These are phyloP conservation scores for Threskiornis aethiopicus DNA, from an alignment of 2,797 vertebrate species.

Conservation along the genomic window DNA sequence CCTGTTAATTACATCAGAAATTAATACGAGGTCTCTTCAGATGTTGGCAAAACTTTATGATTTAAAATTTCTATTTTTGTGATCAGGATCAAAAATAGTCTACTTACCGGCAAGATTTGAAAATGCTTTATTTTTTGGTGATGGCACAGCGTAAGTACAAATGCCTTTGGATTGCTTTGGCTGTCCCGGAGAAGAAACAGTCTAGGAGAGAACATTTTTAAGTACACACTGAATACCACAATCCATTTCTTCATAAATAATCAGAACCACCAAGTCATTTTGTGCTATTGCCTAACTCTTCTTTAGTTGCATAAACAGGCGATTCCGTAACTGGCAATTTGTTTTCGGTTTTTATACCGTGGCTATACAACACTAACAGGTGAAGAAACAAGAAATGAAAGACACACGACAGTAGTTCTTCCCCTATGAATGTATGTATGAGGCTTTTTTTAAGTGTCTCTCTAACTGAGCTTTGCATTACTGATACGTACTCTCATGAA, in stretches of 20 bases:
- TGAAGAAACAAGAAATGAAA: neutral
- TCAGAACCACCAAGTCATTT: neutral
- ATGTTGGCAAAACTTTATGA: neutral
- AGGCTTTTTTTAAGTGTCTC: neutral
- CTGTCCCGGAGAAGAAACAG: slow-evolving; percentile 97
- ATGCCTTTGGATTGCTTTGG: slow-evolving; percentile 98
- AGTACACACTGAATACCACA: neutral
- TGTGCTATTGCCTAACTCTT: neutral
- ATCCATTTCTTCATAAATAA: neutral
- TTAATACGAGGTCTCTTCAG: neutral
- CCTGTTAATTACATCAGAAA: neutral
- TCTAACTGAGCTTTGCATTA: neutral
- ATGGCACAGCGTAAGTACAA: slow-evolving; percentile 96
- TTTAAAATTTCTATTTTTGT: neutral
- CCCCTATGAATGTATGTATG: neutral
- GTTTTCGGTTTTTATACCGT: neutral
- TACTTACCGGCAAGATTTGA: slow-evolving; percentile 96
- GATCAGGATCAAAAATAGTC: neutral
- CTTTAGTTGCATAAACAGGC: neutral
- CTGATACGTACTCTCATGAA: neutral
- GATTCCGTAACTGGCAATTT: neutral
- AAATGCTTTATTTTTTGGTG: slow-evolving; percentile 99
- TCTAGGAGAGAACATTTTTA: slow-evolving; percentile 71
- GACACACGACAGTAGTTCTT: neutral
- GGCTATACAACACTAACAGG: neutral